Conservation (phyloP, 2,888 invertebrate genomes). For the Papilio gigon region DNA sequence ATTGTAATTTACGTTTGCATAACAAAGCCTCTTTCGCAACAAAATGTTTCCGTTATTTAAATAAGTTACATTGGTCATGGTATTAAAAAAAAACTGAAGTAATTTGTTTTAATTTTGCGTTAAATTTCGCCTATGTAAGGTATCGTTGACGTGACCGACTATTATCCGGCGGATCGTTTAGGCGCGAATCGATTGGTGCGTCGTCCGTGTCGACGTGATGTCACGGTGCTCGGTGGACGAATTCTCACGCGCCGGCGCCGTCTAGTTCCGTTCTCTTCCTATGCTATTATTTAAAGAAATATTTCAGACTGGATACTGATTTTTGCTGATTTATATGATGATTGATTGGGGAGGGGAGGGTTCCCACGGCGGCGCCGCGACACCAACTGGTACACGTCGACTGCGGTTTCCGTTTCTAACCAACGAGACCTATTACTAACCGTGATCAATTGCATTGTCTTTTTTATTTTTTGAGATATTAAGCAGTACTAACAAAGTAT, state of each 20-base stretch:
- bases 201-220: conserved; percentile 66
- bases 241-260: conserved; percentile 49
- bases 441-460: conserved; percentile 9
- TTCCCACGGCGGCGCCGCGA: conserved; percentile 39
- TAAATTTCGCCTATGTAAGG: conserved; percentile 2
- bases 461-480: background rate
- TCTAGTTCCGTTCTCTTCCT: conserved; percentile 38
- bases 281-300: background rate
- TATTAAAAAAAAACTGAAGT: background rate
- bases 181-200: conserved; percentile 71
- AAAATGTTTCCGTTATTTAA: background rate
- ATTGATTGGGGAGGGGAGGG: too few relatives aligned
- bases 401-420: conserved; percentile 44
- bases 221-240: conserved; percentile 16
- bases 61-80: background rate
- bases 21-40: background rate
- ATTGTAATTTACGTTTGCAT: too few relatives aligned
- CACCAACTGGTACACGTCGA: conserved; percentile 24
- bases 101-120: conserved; percentile 19
- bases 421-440: conserved; percentile 41
- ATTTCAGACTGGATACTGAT: background rate
- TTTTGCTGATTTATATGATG: too few relatives aligned
- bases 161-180: conserved; percentile 57
- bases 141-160: conserved; percentile 44
- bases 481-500: background rate